Base-by-base conservation (phyloP, 2,113 vertebrate species). In the Hippocampus zosterae region DNA sequence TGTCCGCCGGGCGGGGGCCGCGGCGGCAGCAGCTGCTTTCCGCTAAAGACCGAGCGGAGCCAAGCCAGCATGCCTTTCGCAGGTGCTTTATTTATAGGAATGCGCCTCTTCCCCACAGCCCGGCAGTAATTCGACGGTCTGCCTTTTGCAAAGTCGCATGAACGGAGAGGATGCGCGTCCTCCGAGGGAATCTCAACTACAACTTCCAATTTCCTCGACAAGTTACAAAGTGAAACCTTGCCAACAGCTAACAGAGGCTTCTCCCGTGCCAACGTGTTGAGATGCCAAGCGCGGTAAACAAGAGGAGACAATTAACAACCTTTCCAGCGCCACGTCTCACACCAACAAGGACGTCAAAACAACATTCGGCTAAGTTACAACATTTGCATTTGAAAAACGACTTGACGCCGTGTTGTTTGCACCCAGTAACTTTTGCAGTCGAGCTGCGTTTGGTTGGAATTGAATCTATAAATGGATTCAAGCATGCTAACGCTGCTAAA, bases 11-110 rank as follows among this genome's bases (percentile, higher is more conserved):
- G 76, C 73, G 74, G 85, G 33, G 88, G 1, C 25, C 25, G 25
- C 87, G 89, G 76, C 84, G 76, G 77, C 87, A 77, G 75, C 88
- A 92, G 87, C 90, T 92, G 88, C 42, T 78, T 76, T 77, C 75
- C 73, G 77, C 79, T 79, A 53, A 73, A 73, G 65, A 79, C 57
- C 62, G 41, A 80, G 62, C 81, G 75, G 71, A 79, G 70, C 72
- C 70, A 79, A 80, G 81, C 75, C 75, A 27, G 75, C 71, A 57
- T 63, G 52, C 74, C 79, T 79, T 65, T 73, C 73, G 69, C 81
- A 88, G 81, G 85, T 87, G 77, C 80, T 70, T 72, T 41, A 65
- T 68, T 81, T 82, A 67, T 65, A 74, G 73, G 44, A 67, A 78
- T 79, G 79, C 85, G 74, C 79, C 79, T 77, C 53, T 85, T 87